These are phyloP conservation scores for Lethrus apterus DNA, from an alignment of 1,140 invertebrate species.

Conservation along the genomic window DNA sequence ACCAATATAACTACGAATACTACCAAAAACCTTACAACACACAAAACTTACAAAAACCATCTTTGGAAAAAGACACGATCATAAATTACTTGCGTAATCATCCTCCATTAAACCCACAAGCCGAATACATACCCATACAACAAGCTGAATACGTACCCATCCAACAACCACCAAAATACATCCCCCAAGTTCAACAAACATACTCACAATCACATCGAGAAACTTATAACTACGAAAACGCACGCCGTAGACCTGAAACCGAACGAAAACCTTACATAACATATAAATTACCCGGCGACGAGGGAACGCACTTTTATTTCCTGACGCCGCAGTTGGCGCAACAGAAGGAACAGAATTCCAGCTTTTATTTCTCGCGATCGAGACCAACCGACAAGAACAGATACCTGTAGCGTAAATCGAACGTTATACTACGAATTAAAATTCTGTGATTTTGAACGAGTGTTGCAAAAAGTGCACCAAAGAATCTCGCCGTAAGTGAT, in stretches of 20 bases:
- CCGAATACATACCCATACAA: conserved; percentile 51
- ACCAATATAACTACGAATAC: conserved; percentile 14
- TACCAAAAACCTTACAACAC: conserved; percentile 7
- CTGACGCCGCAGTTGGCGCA: conserved; percentile 58
- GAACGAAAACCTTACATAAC: conserved; percentile 49
- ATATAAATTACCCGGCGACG: conserved; percentile 58
- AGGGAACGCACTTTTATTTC: conserved; percentile 67
- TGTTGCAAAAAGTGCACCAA: too few relatives aligned
- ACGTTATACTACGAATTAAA: too few relatives aligned
- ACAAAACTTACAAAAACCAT: conserved; percentile 25
- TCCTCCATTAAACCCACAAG: conserved; percentile 57
- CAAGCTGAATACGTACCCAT: conserved; percentile 18
- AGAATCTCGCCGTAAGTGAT: too few relatives aligned
- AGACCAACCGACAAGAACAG: conserved; percentile 14
- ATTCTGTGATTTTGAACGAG: too few relatives aligned
- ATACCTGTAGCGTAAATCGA: too few relatives aligned
- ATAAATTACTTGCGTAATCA: conserved; percentile 54
- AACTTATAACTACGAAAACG: too few relatives aligned
- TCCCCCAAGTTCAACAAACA: too few relatives aligned
- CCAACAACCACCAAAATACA: conserved; percentile 27
- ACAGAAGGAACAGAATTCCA: conserved; percentile 37
- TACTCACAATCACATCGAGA: too few relatives aligned
- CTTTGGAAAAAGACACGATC: conserved; percentile 51
- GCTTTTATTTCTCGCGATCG: conserved; percentile 39
- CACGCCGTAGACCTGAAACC: too few relatives aligned